Conservation (phyloP, 2,113 vertebrate species). For the Anthoscopus minutus region DNA sequence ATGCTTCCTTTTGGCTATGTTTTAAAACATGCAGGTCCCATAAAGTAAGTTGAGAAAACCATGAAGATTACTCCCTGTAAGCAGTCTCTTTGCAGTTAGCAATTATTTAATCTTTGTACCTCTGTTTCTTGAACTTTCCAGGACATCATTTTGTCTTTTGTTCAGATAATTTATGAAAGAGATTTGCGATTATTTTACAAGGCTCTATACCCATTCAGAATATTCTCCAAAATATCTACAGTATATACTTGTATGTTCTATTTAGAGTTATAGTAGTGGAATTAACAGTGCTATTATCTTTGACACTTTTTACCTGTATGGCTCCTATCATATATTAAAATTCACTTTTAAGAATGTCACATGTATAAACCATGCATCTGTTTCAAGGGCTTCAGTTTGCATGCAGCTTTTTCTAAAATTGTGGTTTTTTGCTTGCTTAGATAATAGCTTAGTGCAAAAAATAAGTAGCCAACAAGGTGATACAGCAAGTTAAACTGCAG, state of each 20-base stretch:
- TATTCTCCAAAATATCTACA: neutral
- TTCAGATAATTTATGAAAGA: neutral
- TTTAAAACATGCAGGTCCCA: neutral
- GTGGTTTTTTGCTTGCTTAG: neutral
- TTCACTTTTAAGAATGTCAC: neutral
- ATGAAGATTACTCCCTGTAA: neutral
- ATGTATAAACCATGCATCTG: neutral
- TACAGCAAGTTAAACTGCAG: neutral
- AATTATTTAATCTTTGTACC: neutral
- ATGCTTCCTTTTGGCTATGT: neutral
- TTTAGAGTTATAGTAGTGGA: neutral
- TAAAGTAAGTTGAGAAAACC: neutral
- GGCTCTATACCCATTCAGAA: neutral
- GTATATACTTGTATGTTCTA: neutral
- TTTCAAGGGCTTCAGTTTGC: neutral
- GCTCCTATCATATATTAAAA: neutral
- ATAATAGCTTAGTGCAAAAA: neutral
- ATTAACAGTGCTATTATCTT: neutral
- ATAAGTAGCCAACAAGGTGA: neutral
- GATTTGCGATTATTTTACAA: neutral
- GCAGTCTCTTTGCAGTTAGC: neutral
- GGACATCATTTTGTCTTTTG: neutral
- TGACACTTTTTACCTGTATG: neutral
- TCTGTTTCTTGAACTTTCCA: neutral
- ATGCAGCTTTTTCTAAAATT: neutral